Base-by-base conservation (phyloP, 2,113 vertebrate species). In the Serilophus lunatus region DNA sequence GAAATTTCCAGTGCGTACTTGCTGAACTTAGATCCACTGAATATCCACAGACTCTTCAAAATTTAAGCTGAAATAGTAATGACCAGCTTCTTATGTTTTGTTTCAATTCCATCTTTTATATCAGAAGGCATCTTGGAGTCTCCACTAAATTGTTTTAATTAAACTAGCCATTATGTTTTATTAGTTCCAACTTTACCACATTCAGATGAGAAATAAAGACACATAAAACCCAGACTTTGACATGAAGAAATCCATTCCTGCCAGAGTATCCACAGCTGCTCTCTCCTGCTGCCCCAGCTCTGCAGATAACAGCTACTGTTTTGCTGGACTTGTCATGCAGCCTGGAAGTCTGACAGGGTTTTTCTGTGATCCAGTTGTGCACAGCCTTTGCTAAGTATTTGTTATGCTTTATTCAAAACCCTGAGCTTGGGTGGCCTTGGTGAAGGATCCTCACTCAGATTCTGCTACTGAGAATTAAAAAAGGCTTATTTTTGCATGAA, bases 121-220 rank as follows among this genome's bases (percentile, higher is more conserved):
- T 95, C 90, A 77, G 79, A 95, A 96, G 75, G 87, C 94, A 96
- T 94, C 85, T 90, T 83, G 72, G 69, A 97, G 96, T 90, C 95
- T 81, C 79, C 69, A 53, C 50, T 92, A 92, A 96, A 93, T 85
- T 77, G 82, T 83, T 93, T 96, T 96, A 96, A 96, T 96, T 96
- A 94, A 95, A 83, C 76, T 81, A 93, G 53, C 75, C 87, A 90
- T 92, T 94, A 94, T 36, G 51, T 81, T 94, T 92, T 97, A 93
- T 88, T 82, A 94, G 85, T 60, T 93, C 64, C 59, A 95, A 92
- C 90, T 80, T 83, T 3, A 86, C 85, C 79, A 85, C 85, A 22
- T 91, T 74, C 38, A 66, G 94, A 90, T 33, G 68, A 96, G 90
- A 59, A 94, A 92, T 77, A 66, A 80, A 88, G 92, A 93, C 76